Evolutionary conservation across 1,140 invertebrate species (phyloP), one percentile per base, ranked within the genome.

Genomic region (Bombus sibiricus): DNA sequence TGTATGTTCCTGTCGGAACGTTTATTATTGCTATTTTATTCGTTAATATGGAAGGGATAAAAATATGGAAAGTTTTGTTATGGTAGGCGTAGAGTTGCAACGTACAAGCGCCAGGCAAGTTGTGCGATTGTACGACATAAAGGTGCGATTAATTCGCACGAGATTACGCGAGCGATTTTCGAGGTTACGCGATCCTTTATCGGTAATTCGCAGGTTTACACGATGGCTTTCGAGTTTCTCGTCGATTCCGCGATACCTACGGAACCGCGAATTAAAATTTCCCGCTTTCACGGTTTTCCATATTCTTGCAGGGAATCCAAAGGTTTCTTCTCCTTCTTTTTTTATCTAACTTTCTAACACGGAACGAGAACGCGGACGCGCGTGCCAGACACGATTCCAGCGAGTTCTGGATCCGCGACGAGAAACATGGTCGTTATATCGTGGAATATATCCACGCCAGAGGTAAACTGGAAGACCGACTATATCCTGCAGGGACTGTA

Each of bases 401-500:
- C 68, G 73, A 89, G 77, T 86, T 73, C 37, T 66, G 73, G 28
- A 37, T 32, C 47, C 81, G 47, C 62, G 37, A 57, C 3, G 83
- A 75, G 80, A 77, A 83, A 81, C 84, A 86, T 57, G 81, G 76
- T 84, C 76, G 85, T 86, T 84, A 81, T 77, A 83, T 89, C 84
- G 85, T 47, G 74, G 84, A 88, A 86, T 81, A 83, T 83, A 89
- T 89, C 76, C 76, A 43, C 34, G 72, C 77, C 37, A 34, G 85
- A 86, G 88, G 84, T 59, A 28, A 77, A 68, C 85, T 71, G 83
- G 79, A 83, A 86, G 76, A 71, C 71, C 89, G 88, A 89, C 81
- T 83, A 37, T 83, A 92, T 89, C 83, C 81, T 62, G 73, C 72
- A 71, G 80, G 82, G 85, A 85, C 73, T 62, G 83, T 25, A 88